Base-by-base conservation (phyloP, 2,113 vertebrate genomes). In the Myrmecophaga tridactyla region DNA sequence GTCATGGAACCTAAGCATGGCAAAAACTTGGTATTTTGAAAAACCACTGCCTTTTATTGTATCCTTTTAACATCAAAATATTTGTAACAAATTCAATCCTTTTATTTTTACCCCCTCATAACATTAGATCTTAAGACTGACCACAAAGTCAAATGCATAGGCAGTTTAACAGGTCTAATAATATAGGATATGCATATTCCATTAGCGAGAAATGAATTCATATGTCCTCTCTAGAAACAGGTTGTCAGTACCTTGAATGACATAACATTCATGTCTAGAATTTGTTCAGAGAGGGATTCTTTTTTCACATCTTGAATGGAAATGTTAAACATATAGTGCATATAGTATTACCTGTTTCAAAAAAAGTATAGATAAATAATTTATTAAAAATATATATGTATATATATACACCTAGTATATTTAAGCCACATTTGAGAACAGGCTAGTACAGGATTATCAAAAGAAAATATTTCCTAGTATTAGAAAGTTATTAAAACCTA, bases 361-460 rank as follows among this genome's bases (percentile, higher is more conserved):
- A 93, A 96, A 96, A 86, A 67, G 85, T 89, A 87, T 96, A 97
- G 0, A 31, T 97, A 98, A 98, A 98, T 97, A 98, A 98, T 96
- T 98, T 98, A 97, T 97, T 98, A 96, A 89, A 97, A 97, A 84
- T 51, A 76, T 20, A 93, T 96, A 70, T 96, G 82, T 51, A 76
- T 20, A 93, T 96, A 70, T 96, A 77, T 97, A 97, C 92, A 97
- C 97, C 94, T 81, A 85, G 23, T 82, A 92, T 62, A 69, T 56
- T 89, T 90, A 84, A 98, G 77, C 23, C 72, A 80, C 90, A 76
- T 82, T 56, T 86, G 65, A 96, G 94, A 72, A 13, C 25, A 92
- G 84, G 75, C 56, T 94, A 76, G 46, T 48, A 94, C 36, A 80
- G 58, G 48, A 86, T 96, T 96, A 94, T 80, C 20, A 31, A 12